Evolutionary conservation across 64 coral and sea anemone species (phyloP).

Genomic region (Porites lutea): DNA sequence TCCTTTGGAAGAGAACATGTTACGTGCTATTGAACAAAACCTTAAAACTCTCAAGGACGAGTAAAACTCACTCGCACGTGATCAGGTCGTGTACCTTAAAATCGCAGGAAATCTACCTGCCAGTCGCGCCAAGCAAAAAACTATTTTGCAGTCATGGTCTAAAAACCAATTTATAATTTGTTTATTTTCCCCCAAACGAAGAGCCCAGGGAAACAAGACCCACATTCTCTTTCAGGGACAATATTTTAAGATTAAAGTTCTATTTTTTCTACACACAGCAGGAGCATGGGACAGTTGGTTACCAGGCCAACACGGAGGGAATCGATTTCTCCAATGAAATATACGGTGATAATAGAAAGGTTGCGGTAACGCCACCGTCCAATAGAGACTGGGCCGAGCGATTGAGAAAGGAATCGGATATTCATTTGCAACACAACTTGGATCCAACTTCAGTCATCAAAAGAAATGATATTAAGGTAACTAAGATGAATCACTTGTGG

Average conservation of each 20-base stretch:
- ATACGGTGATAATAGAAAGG: background rate
- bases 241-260: background rate
- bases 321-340: conserved; percentile 47
- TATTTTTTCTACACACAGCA: background rate
- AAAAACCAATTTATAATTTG: too few species aligned
- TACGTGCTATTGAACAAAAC: too few species aligned
- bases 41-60: too few species aligned
- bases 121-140: too few species aligned
- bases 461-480: conserved; percentile 67
- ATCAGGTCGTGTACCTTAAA: too few species aligned
- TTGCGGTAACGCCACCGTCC: background rate
- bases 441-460: conserved; percentile 41
- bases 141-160: too few species aligned
- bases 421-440: conserved; percentile 16
- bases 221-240: background rate
- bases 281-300: background rate
- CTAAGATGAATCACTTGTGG: too few species aligned
- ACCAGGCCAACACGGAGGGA: background rate
- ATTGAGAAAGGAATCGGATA: conserved; percentile 38
- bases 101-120: too few species aligned
- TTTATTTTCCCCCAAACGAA: too few species aligned
- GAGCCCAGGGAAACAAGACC: too few species aligned
- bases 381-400: conserved; percentile 8
- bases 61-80: too few species aligned
- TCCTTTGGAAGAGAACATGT: too few species aligned